A percentile compares a stretch with the other conserved stretches of the same genome.
Evolutionary conservation across 2,797 vertebrate species (phyloP).

Genomic region (Gouania willdenowi): DNA sequence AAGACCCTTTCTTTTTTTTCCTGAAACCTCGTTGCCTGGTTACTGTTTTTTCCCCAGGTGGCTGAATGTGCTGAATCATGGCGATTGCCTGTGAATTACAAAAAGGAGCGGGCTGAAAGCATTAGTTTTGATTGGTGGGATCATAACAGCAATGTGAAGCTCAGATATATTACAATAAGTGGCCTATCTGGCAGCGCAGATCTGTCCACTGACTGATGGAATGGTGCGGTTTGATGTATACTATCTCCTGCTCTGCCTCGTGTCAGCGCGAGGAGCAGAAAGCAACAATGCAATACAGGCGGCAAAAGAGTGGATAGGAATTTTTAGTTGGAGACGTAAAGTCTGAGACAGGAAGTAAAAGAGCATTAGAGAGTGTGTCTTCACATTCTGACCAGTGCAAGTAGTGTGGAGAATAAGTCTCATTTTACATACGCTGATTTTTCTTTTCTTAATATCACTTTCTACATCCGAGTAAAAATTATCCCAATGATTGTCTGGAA

Average conservation of each 20-base stretch:
- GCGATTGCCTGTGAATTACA: slow-evolving; percentile 24
- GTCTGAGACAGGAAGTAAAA: neutral
- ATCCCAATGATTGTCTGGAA: slow-evolving; percentile 11
- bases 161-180: slow-evolving; percentile 39
- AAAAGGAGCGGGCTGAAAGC: slow-evolving; percentile 11
- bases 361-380: neutral
- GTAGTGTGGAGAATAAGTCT: neutral
- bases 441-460: neutral
- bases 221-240: slow-evolving; percentile 25
- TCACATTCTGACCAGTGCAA: neutral
- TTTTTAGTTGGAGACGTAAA: slow-evolving; percentile 9
- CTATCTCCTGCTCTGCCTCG: slow-evolving; percentile 12
- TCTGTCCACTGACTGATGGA: slow-evolving; percentile 34
- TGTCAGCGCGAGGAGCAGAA: slow-evolving; percentile 19
- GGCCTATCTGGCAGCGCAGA: slow-evolving; percentile 32
- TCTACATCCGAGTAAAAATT: neutral
- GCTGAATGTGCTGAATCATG: slow-evolving; percentile 43
- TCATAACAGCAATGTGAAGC: slow-evolving; percentile 21
- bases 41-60: slow-evolving; percentile 56
- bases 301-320: neutral
- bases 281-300: slow-evolving; percentile 5
- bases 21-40: slow-evolving; percentile 55
- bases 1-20: slow-evolving; percentile 17
- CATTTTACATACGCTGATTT: neutral
- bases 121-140: slow-evolving; percentile 35